Conservation (phyloP, 2,113 vertebrate genomes). For the Sinosuthora webbiana region DNA sequence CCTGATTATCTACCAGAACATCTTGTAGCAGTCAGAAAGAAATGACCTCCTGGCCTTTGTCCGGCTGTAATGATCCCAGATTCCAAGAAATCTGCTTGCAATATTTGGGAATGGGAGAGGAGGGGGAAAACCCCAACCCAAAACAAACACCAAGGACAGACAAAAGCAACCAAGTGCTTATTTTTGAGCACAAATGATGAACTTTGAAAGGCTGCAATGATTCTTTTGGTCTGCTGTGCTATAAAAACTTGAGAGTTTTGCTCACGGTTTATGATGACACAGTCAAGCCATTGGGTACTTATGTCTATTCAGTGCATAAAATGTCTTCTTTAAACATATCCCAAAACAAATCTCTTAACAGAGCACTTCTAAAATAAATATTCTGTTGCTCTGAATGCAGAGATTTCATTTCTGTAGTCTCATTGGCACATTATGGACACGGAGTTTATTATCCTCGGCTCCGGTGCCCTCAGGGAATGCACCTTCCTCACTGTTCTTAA, state of each 20-base stretch:
- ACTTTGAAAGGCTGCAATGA: background rate
- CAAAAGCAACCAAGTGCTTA: background rate
- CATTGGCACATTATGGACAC: constrained; percentile 18
- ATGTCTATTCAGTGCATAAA: constrained; percentile 7
- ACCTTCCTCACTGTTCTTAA: constrained; percentile 33
- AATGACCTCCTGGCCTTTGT: background rate
- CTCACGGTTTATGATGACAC: background rate
- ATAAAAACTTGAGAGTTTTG: background rate
- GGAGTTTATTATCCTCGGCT: constrained; percentile 51
- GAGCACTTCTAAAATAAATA: constrained; percentile 26
- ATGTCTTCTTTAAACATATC: background rate
- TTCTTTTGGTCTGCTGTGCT: background rate
- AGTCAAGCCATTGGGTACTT: background rate
- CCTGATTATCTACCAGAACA: background rate
- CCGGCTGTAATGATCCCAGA: background rate
- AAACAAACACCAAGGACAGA: background rate
- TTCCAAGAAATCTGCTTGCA: background rate
- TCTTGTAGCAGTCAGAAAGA: background rate
- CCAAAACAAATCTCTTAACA: constrained; percentile 1
- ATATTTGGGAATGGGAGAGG: background rate
- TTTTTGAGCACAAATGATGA: background rate
- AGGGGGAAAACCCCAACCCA: fast-evolving
- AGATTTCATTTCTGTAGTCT: constrained; percentile 29
- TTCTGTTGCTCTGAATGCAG: background rate
- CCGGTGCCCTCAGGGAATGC: constrained; percentile 18